Evolutionary conservation across 2,797 vertebrate species (phyloP).

Genomic region (Melanotaenia pygmaea): DNA sequence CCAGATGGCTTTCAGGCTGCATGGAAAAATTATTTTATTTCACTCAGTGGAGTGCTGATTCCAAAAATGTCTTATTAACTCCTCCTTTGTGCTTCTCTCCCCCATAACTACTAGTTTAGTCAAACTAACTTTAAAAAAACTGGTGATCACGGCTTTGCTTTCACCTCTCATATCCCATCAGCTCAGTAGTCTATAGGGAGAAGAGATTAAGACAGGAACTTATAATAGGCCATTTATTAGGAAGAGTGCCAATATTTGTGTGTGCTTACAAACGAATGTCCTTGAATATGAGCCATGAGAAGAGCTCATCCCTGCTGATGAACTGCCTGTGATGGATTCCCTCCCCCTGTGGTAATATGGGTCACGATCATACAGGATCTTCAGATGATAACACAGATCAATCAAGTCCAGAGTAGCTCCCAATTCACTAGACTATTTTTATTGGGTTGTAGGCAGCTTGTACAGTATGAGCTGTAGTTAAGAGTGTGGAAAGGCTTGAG

Average conservation of each 20-base stretch:
- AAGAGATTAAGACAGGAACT: slow-evolving; percentile 49
- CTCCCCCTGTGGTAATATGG: slow-evolving; percentile 57
- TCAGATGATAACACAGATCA: slow-evolving; percentile 41
- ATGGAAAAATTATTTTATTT: slow-evolving; percentile 58
- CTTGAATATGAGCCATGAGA: slow-evolving; percentile 65
- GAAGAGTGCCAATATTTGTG: slow-evolving; percentile 35
- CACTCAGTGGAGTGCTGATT: slow-evolving; percentile 19
- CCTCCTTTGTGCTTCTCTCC: slow-evolving; percentile 15
- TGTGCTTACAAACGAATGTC: slow-evolving; percentile 42
- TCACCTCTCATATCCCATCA: slow-evolving; percentile 48
- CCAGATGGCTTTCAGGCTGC: slow-evolving; percentile 59
- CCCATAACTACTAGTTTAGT: slow-evolving; percentile 22
- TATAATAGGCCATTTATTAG: slow-evolving; percentile 43
- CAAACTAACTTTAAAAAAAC: slow-evolving; percentile 34
- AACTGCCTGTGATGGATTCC: slow-evolving; percentile 63
- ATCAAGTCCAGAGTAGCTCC: slow-evolving; percentile 37
- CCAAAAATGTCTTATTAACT: slow-evolving; percentile 60
- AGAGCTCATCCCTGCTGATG: slow-evolving; percentile 64
- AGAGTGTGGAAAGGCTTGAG: slow-evolving; percentile 5
- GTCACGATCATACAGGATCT: slow-evolving; percentile 46
- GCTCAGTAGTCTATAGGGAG: slow-evolving; percentile 36
- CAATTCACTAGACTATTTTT: slow-evolving; percentile 10
- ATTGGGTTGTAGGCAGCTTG: slow-evolving; percentile 12
- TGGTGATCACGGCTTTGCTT: slow-evolving; percentile 36
- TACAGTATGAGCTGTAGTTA: not conserved